Percentiles rank a stretch among this genome's conserved stretches.
Evolutionary conservation across 2,797 vertebrate genomes (phyloP).

Genomic region (Phataginus tetradactyla): DNA sequence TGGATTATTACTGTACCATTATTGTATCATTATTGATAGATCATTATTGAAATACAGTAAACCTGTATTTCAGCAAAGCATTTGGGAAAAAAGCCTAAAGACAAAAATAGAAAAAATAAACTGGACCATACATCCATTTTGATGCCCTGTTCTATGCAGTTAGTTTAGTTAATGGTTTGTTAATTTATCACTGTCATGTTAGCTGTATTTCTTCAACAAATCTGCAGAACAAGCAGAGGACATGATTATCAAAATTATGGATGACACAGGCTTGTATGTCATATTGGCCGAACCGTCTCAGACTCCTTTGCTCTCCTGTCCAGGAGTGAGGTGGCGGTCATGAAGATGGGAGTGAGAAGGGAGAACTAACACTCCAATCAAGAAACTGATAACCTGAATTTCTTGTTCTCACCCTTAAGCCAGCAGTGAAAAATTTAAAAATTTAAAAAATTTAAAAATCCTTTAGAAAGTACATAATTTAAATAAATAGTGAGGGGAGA

Average conservation of each 20-base stretch:
- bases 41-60: not conserved
- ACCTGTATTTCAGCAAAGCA: not conserved
- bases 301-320: not conserved
- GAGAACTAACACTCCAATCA: not conserved
- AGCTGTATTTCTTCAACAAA: not conserved
- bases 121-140: not conserved
- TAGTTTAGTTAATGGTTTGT: not conserved
- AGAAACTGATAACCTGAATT: not conserved
- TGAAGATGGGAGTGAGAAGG: not conserved
- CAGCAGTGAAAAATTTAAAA: not conserved
- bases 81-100: not conserved
- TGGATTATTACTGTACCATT: not conserved
- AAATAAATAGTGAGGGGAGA: not conserved
- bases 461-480: not conserved
- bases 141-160: not conserved
- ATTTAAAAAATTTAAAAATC: not conserved
- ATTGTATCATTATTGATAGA: too few species aligned
- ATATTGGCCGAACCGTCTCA: not conserved
- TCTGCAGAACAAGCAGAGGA: not conserved
- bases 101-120: not conserved
- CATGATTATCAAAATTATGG: not conserved
- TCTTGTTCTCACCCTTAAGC: not conserved
- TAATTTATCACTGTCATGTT: not conserved
- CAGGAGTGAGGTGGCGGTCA: fast-evolving
- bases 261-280: not conserved